Base-by-base conservation (phyloP, 2,888 invertebrate species). In the Scaeva pyrastri region DNA sequence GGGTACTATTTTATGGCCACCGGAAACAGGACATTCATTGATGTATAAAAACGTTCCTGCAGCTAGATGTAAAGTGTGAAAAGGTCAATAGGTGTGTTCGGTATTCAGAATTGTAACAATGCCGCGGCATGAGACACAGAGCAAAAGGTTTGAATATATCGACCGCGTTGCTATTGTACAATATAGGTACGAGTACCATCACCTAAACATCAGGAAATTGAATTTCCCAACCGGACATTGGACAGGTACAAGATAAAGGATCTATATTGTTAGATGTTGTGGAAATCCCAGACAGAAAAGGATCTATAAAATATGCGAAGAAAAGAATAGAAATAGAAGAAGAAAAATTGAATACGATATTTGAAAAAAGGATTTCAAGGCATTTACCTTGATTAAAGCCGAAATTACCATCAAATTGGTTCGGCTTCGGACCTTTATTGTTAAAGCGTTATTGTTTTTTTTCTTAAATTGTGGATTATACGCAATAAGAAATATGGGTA, bases 341-440 rank as follows among this genome's bases (percentile, higher is more conserved):
- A 75, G 31, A 31, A 31, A 14, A 52, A 52, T 52, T 31, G 50
- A 66, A 68, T 41, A 48, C 43, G 6, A 8, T 31, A 50, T 72
- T 64, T 2, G n/a, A 1, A 21, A 70, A 84, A 84, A 84, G 84
- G 79, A 84, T 84, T 79, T 48, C 19, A 41, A 50, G 56, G 50
- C 50, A 64, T 64, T 74, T 75, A 66, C 66, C 43, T 58, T 58
- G 64, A 74, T 84, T 71, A 79, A 16, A 45, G 66, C 48, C 56
- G 58, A 79, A 84, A 84, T 75, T 75, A 55, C 64, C 79, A 60
- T 84, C 75, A 71, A 84, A 79, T 79, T 75, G 48, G 70, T 55
- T 26, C 23, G 41, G 48, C 62, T 55, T 26, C 23, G 41, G 16
- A 23, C 62, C 48, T 68, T 50, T 73, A n/a, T n/a, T 31, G 26